phyloP scores from a whole-genome alignment of 2,113 vertebrate species.

The Thalassarche chlororhynchos region DNA sequence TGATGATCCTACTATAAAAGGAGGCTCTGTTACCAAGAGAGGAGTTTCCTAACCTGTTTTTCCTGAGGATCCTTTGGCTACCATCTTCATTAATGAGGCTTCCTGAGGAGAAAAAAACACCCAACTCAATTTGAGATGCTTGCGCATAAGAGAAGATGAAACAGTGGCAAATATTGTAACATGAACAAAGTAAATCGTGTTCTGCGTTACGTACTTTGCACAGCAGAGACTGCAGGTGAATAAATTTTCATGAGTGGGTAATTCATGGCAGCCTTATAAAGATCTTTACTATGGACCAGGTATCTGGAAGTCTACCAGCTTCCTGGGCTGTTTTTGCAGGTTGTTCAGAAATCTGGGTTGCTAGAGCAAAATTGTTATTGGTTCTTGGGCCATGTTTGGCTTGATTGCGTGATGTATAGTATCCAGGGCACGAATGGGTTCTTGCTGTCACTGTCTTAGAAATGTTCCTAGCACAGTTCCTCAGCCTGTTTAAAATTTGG shows the following conservation, averaged over 20 bases:
- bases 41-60: constrained; percentile 45
- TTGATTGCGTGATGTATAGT: accelerated
- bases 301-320: not conserved
- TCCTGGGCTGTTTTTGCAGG: not conserved
- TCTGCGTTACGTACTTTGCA: accelerated
- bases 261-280: not conserved
- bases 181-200: accelerated
- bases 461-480: not conserved
- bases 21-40: not conserved
- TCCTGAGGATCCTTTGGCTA: constrained; percentile 28
- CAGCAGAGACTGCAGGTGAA: not conserved
- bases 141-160: accelerated
- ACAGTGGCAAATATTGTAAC: not conserved
- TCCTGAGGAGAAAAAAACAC: constrained; percentile 43
- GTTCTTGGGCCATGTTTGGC: not conserved
- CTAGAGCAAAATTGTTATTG: not conserved
- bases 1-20: not conserved
- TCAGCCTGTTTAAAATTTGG: too few species aligned
- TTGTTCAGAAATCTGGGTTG: not conserved
- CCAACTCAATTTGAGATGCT: not conserved
- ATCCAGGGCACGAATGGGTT: accelerated
- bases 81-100: not conserved
- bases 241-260: too few species aligned
- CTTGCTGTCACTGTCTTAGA: not conserved
- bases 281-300: not conserved